Evolutionary conservation across 1,140 invertebrate species (phyloP), one percentile per base, ranked within the genome.

Genomic region (Drosophila tropicalis): DNA sequence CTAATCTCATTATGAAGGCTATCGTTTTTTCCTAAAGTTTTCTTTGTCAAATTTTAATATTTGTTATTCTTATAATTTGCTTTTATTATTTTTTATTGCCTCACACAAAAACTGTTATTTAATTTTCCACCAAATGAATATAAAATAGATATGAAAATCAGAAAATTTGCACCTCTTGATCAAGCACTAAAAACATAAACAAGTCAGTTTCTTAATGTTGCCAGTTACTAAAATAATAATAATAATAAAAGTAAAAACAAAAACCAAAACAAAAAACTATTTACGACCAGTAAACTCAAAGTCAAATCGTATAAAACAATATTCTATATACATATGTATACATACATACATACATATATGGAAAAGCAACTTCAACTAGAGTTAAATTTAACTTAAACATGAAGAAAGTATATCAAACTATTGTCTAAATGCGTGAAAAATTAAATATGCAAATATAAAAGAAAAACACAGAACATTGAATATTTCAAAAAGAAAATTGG

Each of bases 381-480:
- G 36, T 69, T 47, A 69, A 75, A 67, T 15, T 41, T 63, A 72
- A 80, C 44, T 22, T 47, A 77, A 67, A 76, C 36, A 39, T 39
- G 71, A 58, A 54, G 39, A 68, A 62, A 57, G 54, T 65, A 55
- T 25, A 25, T 60, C 55, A 81, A 73, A 68, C 66, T 81, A 86
- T 72, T 81, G 82, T 86, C 74, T 78, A 54, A 17, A 60, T 47
- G 70, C 69, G 67, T 64, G 51, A 54, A 34, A 47, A 69, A 70
- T 69, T 70, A 84, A 76, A 67, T 84, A 80, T 84, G 64, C 74
- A 83, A 76, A 86, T 78, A 81, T 62, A 76, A 62, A 51, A 72
- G 63, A 72, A 67, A 22, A 56, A 56, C 19, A 44, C 13, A 17
- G 1, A 15, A 9, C 15, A 47, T 17, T 17, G n/a, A 44, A 15